Evolutionary conservation across 2,888 invertebrate species (phyloP).

Genomic region (Mesorhabditis sp.): DNA sequence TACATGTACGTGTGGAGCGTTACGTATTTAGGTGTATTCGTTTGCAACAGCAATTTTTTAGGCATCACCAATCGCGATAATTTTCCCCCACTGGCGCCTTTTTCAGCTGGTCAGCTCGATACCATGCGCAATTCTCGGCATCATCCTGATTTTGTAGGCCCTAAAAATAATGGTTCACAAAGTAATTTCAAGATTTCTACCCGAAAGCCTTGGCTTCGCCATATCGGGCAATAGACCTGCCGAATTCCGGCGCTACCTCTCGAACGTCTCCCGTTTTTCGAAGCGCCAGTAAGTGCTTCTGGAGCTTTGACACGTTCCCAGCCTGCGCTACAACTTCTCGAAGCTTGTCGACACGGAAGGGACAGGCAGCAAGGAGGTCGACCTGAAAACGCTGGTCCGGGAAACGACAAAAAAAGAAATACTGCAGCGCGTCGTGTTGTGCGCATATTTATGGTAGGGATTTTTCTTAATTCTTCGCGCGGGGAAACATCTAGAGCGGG

Average conservation of each 20-base stretch:
- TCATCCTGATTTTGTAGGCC: constrained; percentile 3
- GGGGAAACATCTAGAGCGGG: too few relatives aligned
- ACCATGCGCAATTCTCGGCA: background rate
- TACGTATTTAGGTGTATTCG: too few relatives aligned
- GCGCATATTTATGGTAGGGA: too few relatives aligned
- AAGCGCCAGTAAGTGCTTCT: background rate
- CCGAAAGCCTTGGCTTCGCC: background rate
- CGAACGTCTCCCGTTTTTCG: background rate
- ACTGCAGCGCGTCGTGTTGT: too few relatives aligned
- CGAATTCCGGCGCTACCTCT: background rate
- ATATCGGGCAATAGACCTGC: background rate
- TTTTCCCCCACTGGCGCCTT: background rate
- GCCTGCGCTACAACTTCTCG: too few relatives aligned
- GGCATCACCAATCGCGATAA: background rate
- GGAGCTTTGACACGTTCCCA: too few relatives aligned
- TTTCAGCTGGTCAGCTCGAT: background rate
- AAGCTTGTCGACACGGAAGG: too few relatives aligned
- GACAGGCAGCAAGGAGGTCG: too few relatives aligned
- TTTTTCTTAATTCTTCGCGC: too few relatives aligned
- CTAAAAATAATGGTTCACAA: background rate
- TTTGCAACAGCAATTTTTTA: background rate
- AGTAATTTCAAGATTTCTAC: background rate
- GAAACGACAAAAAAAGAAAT: too few relatives aligned
- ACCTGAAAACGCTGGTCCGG: too few relatives aligned
- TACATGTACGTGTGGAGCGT: too few relatives aligned